phyloP scores from a whole-genome alignment of 2,797 vertebrate genomes.

The Falco novaeseelandiae region DNA sequence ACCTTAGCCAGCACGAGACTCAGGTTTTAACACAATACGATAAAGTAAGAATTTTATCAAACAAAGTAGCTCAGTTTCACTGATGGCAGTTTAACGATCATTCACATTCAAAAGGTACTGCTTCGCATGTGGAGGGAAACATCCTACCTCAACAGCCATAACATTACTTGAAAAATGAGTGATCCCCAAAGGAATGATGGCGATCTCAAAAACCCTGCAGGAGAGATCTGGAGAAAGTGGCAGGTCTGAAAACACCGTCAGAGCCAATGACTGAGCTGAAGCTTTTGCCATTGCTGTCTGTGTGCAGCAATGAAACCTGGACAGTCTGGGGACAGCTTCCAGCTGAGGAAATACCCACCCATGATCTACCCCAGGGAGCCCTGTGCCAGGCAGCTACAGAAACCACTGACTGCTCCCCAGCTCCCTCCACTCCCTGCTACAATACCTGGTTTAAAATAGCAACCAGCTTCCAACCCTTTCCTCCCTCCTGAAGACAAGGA shows the following conservation, averaged over 20 bases:
- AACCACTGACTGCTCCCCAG: accelerated
- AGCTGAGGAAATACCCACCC: not conserved
- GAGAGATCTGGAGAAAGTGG: not conserved
- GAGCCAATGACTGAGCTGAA: accelerated
- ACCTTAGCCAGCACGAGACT: not conserved
- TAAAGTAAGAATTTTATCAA: not conserved
- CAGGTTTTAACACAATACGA: not conserved
- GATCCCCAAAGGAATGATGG: not conserved
- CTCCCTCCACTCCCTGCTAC: not conserved
- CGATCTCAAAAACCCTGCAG: not conserved
- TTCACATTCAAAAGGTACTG: not conserved
- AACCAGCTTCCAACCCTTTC: not conserved
- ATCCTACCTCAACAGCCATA: not conserved
- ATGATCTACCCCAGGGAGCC: not conserved
- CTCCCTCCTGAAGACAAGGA: not conserved
- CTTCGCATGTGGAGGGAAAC: not conserved
- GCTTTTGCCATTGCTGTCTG: not conserved
- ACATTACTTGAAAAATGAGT: not conserved
- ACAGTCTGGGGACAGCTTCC: not conserved
- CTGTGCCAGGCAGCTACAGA: not conserved
- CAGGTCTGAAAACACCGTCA: not conserved
- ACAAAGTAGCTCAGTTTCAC: not conserved
- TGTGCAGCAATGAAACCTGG: not conserved
- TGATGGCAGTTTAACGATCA: not conserved
- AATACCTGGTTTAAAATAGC: not conserved